A percentile compares a stretch with the other conserved stretches of the same genome.
phyloP scores from a whole-genome alignment of 1,140 invertebrate species.

The Nephila pilipes region DNA sequence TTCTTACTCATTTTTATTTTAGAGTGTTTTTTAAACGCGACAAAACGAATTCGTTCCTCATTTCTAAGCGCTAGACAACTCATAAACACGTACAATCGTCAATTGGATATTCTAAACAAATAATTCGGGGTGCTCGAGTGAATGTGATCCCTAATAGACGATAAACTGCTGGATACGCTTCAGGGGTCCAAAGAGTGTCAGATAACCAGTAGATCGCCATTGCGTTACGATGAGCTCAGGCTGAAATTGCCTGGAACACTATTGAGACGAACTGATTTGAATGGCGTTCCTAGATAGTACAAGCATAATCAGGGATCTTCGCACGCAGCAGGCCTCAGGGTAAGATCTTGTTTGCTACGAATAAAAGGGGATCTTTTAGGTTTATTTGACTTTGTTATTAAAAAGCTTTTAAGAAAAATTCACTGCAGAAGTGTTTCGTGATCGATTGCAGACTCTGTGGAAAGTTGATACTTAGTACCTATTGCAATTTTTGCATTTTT shows the following conservation, averaged over 20 bases:
- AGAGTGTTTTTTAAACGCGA: too few relatives aligned
- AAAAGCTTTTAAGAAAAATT: too few relatives aligned
- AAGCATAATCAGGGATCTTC: not conserved
- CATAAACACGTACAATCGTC: too few relatives aligned
- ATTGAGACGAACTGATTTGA: slow-evolving; percentile 28
- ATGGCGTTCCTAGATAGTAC: not conserved
- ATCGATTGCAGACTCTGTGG: too few relatives aligned
- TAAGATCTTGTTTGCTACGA: not conserved
- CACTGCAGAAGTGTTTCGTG: too few relatives aligned
- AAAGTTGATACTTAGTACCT: too few relatives aligned
- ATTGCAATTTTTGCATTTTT: too few relatives aligned
- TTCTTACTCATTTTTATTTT: too few relatives aligned
- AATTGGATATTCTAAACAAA: too few relatives aligned
- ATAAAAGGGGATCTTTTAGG: not conserved
- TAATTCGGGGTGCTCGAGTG: too few relatives aligned
- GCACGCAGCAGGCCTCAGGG: not conserved
- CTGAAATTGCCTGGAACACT: slow-evolving; percentile 60
- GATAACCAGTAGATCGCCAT: slow-evolving; percentile 42
- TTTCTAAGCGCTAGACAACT: too few relatives aligned
- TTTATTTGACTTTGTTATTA: not conserved
- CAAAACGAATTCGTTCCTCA: too few relatives aligned
- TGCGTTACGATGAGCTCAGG: slow-evolving; percentile 14
- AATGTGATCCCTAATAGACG: slow-evolving; percentile 25
- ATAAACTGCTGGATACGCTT: slow-evolving; percentile 17
- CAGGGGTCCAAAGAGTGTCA: slow-evolving; percentile 7